Evolutionary conservation across 2,113 vertebrate species (phyloP).

Genomic region (Trochalopteron elliotii): DNA sequence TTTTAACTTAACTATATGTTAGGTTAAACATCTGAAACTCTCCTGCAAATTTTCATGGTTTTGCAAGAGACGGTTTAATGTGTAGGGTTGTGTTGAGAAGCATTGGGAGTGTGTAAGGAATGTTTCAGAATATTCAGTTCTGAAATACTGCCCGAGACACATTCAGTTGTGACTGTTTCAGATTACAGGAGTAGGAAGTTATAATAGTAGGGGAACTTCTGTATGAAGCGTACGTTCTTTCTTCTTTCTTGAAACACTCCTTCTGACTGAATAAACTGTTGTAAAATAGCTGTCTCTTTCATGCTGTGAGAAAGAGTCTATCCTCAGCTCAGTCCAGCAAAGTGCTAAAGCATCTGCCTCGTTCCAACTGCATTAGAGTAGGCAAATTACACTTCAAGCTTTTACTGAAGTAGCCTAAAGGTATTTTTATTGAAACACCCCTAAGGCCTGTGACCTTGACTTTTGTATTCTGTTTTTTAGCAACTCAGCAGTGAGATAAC

Average conservation of each 20-base stretch:
- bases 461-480: neutral
- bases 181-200: neutral
- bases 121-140: neutral
- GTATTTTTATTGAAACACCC: neutral
- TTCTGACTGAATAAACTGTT: neutral
- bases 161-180: neutral
- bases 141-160: neutral
- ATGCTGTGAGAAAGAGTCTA: neutral
- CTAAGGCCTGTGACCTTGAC: neutral
- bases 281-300: neutral
- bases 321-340: neutral
- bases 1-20: neutral
- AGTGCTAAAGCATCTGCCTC: neutral
- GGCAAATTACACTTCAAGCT: neutral
- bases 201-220: neutral
- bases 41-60: neutral
- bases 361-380: neutral
- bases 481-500: neutral
- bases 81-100: neutral
- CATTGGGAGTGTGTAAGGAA: neutral
- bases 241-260: neutral
- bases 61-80: neutral
- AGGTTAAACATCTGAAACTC: neutral
- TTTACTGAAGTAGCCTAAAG: neutral
- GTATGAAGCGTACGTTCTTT: neutral